Base-by-base conservation (phyloP, 2,888 invertebrate species). In the Diplazon laetatorius region DNA sequence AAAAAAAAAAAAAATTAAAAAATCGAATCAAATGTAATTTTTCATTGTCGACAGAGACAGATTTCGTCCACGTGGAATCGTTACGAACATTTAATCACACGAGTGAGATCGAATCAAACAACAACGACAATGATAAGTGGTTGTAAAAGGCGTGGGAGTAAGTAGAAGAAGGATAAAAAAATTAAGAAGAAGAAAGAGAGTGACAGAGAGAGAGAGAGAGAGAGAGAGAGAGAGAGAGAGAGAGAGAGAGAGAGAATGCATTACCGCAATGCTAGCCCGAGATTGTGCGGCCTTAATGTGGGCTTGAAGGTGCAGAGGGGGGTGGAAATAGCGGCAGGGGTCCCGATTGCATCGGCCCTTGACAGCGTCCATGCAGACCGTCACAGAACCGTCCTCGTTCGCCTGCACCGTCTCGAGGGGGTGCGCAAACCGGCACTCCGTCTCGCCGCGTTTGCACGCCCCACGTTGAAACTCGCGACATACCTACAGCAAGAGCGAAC, bases 311-410 rank as follows among this genome's bases (percentile, higher is more conserved):
- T 98, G 98, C 95, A 97, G 96, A 95, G 98, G 98, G 94, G 98
- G 98, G 95, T 98, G 98, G 96, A 98, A 98, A 97, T 98, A 98
- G 95, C 98, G 97, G 97, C 98, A 98, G 95, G 97, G 97, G 95
- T 98, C 97, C 95, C 98, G 97, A 95, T 96, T 95, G 96, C 98
- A 98, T 95, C 97, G 96, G 95, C 97, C 97, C 95, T 97, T 97
- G 95, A 98, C 96, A 95, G 97, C 98, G 95, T 98, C 98, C 98
- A 98, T 98, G 97, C 98, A 98, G 95, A 98, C 98, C 94, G 98
- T 98, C 95, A 98, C 98, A 94, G 97, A 96, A 95, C 98, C 98
- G 95, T 98, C 98, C 93, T 96, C 96, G 94, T 97, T 97, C 94
- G 97, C 95, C 93, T 96, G 95, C 93, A 98, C 97, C 94, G 97